Percentiles rank a stretch among this genome's conserved stretches.
Conservation (phyloP, 2,888 invertebrate species). For the Nemapogon koenigi region DNA sequence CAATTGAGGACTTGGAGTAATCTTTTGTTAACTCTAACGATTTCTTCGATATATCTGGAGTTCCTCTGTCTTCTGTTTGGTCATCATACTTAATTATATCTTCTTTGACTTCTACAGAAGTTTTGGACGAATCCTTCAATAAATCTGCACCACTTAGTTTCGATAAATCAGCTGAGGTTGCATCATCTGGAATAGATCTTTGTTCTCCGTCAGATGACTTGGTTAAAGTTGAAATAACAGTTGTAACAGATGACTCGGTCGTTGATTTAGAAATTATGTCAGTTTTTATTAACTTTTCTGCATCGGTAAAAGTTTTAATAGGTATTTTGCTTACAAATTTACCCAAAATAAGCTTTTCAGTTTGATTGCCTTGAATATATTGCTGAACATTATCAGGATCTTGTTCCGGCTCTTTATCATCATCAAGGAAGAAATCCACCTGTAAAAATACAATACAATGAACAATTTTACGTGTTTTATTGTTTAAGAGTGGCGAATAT, state of each 20-base stretch:
- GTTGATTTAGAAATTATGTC: slow-evolving; percentile 54
- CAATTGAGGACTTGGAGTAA: slow-evolving; percentile 56
- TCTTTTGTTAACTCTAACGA: slow-evolving; percentile 54
- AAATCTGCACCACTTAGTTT: slow-evolving; percentile 55
- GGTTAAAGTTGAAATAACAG: slow-evolving; percentile 49
- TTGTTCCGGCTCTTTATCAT: too few species aligned
- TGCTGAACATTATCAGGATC: too few species aligned
- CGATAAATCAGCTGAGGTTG: slow-evolving; percentile 52
- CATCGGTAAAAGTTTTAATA: too few species aligned
- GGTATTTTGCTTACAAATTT: too few species aligned
- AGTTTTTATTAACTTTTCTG: slow-evolving; percentile 22
- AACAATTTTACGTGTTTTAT: too few species aligned
- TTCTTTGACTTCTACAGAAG: slow-evolving; percentile 47
- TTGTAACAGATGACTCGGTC: slow-evolving; percentile 56
- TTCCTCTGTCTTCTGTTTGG: slow-evolving; percentile 40
- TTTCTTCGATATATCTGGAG: slow-evolving; percentile 55
- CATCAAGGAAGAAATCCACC: too few species aligned
- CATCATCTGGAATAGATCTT: slow-evolving; percentile 51
- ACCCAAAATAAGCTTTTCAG: too few species aligned
- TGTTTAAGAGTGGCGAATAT: too few species aligned
- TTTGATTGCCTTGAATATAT: too few species aligned
- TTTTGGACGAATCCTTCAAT: slow-evolving; percentile 49
- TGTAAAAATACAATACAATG: too few species aligned
- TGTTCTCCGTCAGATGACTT: slow-evolving; percentile 57
- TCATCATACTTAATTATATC: slow-evolving; percentile 39